Evolutionary conservation across 2,113 vertebrate species (phyloP).

Genomic region (Eudorcas thomsonii): DNA sequence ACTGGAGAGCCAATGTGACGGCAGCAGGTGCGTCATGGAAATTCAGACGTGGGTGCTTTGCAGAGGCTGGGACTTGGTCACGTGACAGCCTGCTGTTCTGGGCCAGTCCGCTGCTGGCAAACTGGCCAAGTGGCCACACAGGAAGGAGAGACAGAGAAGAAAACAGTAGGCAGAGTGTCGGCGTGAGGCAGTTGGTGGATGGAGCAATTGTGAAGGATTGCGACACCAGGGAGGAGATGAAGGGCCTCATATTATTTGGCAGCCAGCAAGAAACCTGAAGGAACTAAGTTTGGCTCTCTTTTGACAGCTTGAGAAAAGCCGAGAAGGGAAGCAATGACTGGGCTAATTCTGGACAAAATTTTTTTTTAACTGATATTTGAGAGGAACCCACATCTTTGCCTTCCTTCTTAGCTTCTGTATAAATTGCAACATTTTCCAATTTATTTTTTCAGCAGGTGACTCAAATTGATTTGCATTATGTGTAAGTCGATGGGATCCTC

Average conservation of each 20-base stretch:
- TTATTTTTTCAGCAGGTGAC: neutral
- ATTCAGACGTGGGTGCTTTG: neutral
- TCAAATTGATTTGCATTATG: neutral
- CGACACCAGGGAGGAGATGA: neutral
- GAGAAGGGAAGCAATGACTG: neutral
- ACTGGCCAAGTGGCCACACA: neutral
- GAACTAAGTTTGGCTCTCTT: neutral
- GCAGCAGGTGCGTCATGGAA: conserved; percentile 44
- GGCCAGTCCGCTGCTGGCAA: neutral
- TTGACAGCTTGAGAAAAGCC: neutral
- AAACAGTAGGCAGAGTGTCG: neutral
- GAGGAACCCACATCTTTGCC: conserved; percentile 7
- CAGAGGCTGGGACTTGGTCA: neutral
- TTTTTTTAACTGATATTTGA: neutral
- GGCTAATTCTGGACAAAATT: neutral
- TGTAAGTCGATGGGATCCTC: neutral
- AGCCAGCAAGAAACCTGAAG: neutral
- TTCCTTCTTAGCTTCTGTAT: neutral
- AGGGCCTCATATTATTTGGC: neutral
- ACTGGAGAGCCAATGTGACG: neutral
- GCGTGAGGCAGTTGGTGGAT: neutral
- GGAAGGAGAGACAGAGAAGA: neutral
- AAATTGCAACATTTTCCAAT: neutral
- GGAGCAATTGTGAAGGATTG: neutral
- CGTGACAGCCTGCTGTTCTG: neutral